Percentiles rank a stretch among this genome's conserved stretches.
phyloP scores from a whole-genome alignment of 2,888 invertebrate species.

The Sesamia inferens region DNA sequence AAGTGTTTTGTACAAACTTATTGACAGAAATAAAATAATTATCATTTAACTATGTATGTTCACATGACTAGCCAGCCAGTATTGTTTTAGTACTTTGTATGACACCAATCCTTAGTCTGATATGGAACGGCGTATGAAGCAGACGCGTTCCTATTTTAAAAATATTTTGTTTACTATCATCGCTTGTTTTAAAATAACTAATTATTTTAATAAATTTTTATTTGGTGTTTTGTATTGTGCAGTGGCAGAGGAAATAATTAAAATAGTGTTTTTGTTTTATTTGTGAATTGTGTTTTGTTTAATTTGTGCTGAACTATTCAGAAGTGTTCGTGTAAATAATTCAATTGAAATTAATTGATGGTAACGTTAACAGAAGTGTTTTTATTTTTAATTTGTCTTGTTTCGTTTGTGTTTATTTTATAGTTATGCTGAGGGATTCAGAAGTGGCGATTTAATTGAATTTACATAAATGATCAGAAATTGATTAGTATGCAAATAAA shows the following conservation, averaged over 20 bases:
- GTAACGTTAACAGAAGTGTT: background rate
- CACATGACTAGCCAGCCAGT: conserved; percentile 1
- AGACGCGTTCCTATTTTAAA: background rate
- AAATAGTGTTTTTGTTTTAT: background rate
- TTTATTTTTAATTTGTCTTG: too few species aligned
- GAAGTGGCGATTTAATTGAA: too few species aligned
- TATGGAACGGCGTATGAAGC: background rate
- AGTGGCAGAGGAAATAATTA: background rate
- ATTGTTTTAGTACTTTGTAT: background rate
- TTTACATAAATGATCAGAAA: too few species aligned
- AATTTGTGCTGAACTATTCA: background rate
- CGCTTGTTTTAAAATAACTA: conserved; percentile 4
- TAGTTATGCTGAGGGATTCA: too few species aligned
- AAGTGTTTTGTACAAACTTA: background rate
- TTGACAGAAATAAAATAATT: background rate
- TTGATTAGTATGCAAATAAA: too few species aligned
- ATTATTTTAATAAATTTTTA: conserved; percentile 9
- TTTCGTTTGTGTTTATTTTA: too few species aligned
- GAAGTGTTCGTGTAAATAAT: background rate
- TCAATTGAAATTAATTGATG: too few species aligned
- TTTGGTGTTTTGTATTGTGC: background rate
- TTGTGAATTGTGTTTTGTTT: background rate
- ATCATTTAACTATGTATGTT: background rate
- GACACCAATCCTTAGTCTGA: conserved; percentile 14
- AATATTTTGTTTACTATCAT: background rate